Base-by-base conservation (phyloP, 2,113 vertebrate genomes). In the Varanus salvator region DNA sequence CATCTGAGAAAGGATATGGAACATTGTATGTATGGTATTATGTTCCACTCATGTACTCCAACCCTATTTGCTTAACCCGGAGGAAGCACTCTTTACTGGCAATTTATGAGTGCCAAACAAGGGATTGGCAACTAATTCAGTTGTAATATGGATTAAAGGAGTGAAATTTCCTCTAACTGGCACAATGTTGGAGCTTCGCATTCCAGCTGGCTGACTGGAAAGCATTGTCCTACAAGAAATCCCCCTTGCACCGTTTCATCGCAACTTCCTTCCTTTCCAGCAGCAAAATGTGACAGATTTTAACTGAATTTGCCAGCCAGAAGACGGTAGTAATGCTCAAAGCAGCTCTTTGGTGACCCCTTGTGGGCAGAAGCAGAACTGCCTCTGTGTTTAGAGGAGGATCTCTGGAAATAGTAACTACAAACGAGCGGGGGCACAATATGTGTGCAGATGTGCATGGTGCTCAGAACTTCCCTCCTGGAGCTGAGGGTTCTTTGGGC, bases 311-410 rank as follows among this genome's bases (percentile, higher is more conserved):
- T 48, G 29, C 75, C 25, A 31, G 38, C 38, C 38, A 44, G 38
- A 44, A 2, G 38, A 44, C 38, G 38, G 2, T 44, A 44, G 38
- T 44, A 44, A 44, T 44, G 38, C 38, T 25, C 52, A 71, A 77
- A 7, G 31, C 27, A 71, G 85, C 84, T 89, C 88, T 71, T 31
- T 72, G 6, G 4, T 84, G 91, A 83, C 91, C 84, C 72, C 91
- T 92, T 78, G 84, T 19, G 91, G 84, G 11, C 23, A 54, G 27
- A 76, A 8, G 69, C 27, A 89, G 34, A 29, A n/a, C 23, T 71
- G 52, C 68, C n/a, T 57, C 38, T n/a, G 11, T 66, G 54, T 6
- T n/a, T 76, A 25, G 7, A 75, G 1, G 38, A 11, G 9, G n/a
- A 1, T 68, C 1, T 34, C 9, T 44, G 27, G 38, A 17, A 75